Conservation (phyloP, 2,888 invertebrate species). For the Phragmatobia fuliginosa region DNA sequence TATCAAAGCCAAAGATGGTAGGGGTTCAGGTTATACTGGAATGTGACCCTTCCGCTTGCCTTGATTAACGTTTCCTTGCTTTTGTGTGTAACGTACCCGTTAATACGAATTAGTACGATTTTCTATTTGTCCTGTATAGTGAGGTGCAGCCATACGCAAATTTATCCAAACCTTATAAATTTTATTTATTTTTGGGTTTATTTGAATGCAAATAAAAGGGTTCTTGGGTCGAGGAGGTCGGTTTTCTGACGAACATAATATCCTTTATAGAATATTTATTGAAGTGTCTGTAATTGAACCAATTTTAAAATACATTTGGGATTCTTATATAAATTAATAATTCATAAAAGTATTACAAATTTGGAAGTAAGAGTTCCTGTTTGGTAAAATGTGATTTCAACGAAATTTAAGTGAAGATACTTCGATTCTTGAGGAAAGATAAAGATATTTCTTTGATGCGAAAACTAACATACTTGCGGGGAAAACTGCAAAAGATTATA, state of each 20-base stretch:
- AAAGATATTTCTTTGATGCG: too few species aligned
- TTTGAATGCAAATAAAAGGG: conserved; percentile 7
- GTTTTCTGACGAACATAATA: neutral
- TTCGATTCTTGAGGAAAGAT: too few species aligned
- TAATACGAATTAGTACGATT: conserved; percentile 66
- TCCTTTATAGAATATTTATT: neutral
- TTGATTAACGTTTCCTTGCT: conserved; percentile 72
- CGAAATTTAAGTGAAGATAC: too few species aligned
- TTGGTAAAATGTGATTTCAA: too few species aligned
- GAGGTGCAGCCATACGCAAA: conserved; percentile 41
- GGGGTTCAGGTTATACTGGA: conserved; percentile 57
- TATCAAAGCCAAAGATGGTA: conserved; percentile 44
- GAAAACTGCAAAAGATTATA: too few species aligned
- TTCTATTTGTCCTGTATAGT: conserved; percentile 37
- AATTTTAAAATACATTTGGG: neutral
- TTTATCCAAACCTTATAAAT: conserved; percentile 36
- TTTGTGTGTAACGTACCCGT: conserved; percentile 64
- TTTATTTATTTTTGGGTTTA: conserved; percentile 27
- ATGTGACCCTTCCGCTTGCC: conserved; percentile 69
- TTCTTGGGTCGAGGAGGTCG: neutral
- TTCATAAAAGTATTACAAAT: too few species aligned
- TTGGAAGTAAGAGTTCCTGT: too few species aligned
- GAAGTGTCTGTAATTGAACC: neutral
- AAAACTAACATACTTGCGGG: too few species aligned
- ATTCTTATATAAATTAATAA: neutral